A percentile compares a stretch with the other conserved stretches of the same genome.
Conservation (phyloP, 2,113 vertebrate species). For the Elaphurus davidianus region DNA sequence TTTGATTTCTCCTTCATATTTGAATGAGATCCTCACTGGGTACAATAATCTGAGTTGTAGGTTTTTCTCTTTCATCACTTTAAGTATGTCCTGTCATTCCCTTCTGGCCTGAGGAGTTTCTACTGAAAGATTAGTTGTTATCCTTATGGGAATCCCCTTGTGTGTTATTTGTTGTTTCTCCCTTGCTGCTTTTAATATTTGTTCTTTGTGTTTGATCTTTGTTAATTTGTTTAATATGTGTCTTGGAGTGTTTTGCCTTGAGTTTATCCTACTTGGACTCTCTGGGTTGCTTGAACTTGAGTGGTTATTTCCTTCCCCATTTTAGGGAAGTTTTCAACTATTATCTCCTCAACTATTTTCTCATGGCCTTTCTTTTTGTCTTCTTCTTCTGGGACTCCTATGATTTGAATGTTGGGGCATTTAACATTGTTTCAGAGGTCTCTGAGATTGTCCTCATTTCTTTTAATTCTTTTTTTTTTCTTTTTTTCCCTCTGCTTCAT, state of each 20-base stretch:
- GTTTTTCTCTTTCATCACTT: background rate
- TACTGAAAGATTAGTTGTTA: background rate
- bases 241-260: background rate
- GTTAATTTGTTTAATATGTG: background rate
- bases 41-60: background rate
- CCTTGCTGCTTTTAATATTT: background rate
- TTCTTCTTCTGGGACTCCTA: background rate
- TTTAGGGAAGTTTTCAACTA: background rate
- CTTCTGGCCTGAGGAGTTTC: background rate
- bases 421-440: background rate
- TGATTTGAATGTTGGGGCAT: background rate
- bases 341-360: background rate
- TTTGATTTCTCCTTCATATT: too few species aligned
- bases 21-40: too few species aligned
- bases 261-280: background rate
- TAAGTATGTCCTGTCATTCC: background rate
- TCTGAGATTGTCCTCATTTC: background rate
- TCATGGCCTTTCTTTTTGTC: background rate
- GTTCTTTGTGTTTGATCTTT: background rate
- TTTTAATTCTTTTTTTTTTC: background rate
- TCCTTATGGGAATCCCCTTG: background rate
- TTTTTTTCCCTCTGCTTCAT: background rate
- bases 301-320: background rate
- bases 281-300: background rate
- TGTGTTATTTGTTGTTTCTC: background rate